Percentiles rank a stretch among this genome's conserved stretches.
Conservation (phyloP, 2,797 vertebrate genomes). For the Gorsachius magnificus region DNA sequence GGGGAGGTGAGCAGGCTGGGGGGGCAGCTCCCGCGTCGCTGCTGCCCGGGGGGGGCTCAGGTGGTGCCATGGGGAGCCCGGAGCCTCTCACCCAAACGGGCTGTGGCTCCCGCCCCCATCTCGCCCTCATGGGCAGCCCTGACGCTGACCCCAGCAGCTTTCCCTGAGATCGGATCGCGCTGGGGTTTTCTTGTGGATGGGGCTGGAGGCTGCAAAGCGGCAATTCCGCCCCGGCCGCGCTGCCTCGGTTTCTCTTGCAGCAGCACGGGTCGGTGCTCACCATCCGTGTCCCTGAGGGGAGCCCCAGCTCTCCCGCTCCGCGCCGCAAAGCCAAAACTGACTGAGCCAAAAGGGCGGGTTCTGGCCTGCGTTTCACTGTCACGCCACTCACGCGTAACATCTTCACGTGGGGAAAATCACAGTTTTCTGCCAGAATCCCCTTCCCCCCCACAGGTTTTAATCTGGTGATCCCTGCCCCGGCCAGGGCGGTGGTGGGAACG, state of each 20-base stretch:
- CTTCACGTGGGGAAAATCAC: background rate
- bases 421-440: background rate
- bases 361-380: background rate
- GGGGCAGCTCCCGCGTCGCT: background rate
- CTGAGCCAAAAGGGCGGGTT: background rate
- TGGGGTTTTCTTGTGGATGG: background rate
- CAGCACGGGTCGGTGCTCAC: background rate
- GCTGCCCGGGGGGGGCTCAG: background rate
- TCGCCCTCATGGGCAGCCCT: background rate
- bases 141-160: background rate
- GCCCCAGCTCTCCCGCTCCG: background rate
- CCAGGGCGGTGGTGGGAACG: background rate
- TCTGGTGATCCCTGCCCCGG: background rate
- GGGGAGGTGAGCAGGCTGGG: background rate
- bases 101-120: background rate
- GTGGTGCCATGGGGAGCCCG: fast-evolving
- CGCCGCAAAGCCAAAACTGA: background rate
- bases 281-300: background rate
- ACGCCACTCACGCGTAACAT: background rate
- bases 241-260: background rate
- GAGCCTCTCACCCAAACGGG: fast-evolving
- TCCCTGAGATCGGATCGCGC: background rate
- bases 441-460: background rate
- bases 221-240: fast-evolving
- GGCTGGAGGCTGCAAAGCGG: background rate